Percentiles rank a stretch among this genome's conserved stretches.
phyloP scores from a whole-genome alignment of 2,888 invertebrate species.

The Prosopocoilus inquinatus region DNA sequence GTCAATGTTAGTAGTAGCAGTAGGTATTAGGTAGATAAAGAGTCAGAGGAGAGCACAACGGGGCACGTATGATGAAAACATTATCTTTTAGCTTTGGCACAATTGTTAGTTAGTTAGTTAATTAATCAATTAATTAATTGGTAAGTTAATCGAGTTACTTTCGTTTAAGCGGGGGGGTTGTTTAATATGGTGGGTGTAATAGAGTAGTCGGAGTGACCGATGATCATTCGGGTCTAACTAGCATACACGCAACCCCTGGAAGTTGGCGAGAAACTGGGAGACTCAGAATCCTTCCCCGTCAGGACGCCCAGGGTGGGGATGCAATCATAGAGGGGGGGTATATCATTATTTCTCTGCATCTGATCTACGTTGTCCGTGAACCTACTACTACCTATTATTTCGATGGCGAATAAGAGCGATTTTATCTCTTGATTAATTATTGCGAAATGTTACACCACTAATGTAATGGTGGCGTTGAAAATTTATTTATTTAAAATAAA shows the following conservation, averaged over 20 bases:
- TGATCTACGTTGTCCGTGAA: conserved; percentile 44
- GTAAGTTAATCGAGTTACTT: not conserved
- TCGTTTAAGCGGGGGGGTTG: not conserved
- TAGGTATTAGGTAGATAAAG: no score
- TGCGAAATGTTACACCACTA: no score
- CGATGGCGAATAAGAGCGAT: not conserved
- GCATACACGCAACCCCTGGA: conserved; percentile 14
- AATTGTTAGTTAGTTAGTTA: not conserved
- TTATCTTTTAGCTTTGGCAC: not conserved
- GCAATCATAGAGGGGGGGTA: conserved; percentile 27
- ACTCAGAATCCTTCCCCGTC: conserved; percentile 41
- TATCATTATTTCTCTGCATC: conserved; percentile 48
- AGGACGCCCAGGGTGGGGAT: conserved; percentile 34
- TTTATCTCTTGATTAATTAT: not conserved
- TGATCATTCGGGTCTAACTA: conserved; percentile 5
- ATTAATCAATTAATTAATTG: not conserved
- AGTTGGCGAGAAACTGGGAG: conserved; percentile 38
- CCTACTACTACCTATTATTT: conserved; percentile 20
- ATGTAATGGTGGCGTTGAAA: no score
- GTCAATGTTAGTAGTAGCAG: no score
- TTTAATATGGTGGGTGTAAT: not conserved
- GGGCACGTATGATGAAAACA: no score
- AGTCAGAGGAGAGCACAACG: no score
- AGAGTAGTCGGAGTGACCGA: not conserved
- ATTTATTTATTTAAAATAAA: no score